Percentiles rank a stretch among this genome's conserved stretches.
phyloP scores from a whole-genome alignment of 1,140 invertebrate genomes.

The Eumeta japonica region DNA sequence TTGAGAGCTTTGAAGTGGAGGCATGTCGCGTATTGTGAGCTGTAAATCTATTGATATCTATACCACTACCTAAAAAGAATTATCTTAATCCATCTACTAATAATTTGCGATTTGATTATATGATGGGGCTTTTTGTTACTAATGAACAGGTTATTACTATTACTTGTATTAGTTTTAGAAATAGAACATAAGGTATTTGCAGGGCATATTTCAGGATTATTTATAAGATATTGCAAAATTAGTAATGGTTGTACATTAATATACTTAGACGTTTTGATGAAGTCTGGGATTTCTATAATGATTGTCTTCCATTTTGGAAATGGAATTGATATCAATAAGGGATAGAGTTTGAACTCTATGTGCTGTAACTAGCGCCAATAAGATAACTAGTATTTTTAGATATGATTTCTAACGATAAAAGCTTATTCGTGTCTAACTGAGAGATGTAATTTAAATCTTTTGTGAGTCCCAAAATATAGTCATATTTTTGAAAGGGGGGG shows the following conservation, averaged over 20 bases:
- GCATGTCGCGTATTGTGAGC: slow-evolving; percentile 1
- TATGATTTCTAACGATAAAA: not conserved
- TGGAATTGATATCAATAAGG: slow-evolving; percentile 1
- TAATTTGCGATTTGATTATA: not conserved
- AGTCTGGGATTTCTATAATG: slow-evolving; percentile 5
- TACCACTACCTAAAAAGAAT: not conserved
- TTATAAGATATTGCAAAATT: not conserved
- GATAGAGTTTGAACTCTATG: slow-evolving; percentile 8
- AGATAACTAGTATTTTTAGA: not conserved
- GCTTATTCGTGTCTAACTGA: too few species aligned
- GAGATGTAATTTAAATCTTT: not conserved
- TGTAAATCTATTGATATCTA: not conserved
- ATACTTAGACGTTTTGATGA: slow-evolving; percentile 3
- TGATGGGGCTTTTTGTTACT: not conserved
- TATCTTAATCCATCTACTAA: slow-evolving; percentile 1
- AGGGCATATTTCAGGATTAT: slow-evolving; percentile 5
- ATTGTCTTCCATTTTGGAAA: not conserved
- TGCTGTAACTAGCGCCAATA: too few species aligned
- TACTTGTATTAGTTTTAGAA: too few species aligned
- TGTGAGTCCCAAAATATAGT: slow-evolving; percentile 4
- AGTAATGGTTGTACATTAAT: too few species aligned
- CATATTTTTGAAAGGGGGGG: not conserved
- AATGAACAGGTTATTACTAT: not conserved
- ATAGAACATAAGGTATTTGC: not conserved
- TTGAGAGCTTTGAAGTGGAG: not conserved